A percentile compares a stretch with the other conserved stretches of the same genome.
Conservation (phyloP, 2,888 invertebrate genomes). For the Phymatocera aterrima region DNA sequence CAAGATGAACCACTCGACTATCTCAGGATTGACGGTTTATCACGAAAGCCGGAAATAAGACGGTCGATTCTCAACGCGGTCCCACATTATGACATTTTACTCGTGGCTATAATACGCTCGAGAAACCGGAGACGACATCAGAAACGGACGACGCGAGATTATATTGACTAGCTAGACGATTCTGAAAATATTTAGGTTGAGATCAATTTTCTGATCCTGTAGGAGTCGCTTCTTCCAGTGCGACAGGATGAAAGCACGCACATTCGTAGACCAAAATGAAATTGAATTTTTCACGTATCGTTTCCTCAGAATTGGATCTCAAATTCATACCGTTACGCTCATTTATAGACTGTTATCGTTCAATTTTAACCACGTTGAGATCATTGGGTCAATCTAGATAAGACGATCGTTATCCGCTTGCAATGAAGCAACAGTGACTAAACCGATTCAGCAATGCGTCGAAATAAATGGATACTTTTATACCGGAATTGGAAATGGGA, state of each 20-base stretch:
- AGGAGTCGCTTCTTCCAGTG: not conserved
- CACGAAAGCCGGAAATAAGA: conserved; percentile 41
- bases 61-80: conserved; percentile 21
- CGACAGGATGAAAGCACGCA: not conserved
- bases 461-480: not conserved
- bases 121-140: not conserved
- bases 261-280: not conserved
- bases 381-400: not conserved
- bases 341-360: not conserved
- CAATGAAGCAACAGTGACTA: not conserved
- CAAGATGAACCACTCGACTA: conserved; percentile 59
- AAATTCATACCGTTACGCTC: not conserved
- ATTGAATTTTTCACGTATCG: not conserved
- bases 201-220: not conserved
- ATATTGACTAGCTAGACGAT: not conserved
- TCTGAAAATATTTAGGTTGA: not conserved
- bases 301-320: not conserved
- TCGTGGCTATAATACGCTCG: not conserved
- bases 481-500: too few species aligned
- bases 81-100: not conserved
- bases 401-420: not conserved
- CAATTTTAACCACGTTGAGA: not conserved
- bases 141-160: not conserved
- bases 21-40: conserved; percentile 58
- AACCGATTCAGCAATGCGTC: not conserved